Evolutionary conservation across 2,888 invertebrate genomes (phyloP), one percentile per base, ranked within the genome.

Genomic region (Tyria jacobaeae): DNA sequence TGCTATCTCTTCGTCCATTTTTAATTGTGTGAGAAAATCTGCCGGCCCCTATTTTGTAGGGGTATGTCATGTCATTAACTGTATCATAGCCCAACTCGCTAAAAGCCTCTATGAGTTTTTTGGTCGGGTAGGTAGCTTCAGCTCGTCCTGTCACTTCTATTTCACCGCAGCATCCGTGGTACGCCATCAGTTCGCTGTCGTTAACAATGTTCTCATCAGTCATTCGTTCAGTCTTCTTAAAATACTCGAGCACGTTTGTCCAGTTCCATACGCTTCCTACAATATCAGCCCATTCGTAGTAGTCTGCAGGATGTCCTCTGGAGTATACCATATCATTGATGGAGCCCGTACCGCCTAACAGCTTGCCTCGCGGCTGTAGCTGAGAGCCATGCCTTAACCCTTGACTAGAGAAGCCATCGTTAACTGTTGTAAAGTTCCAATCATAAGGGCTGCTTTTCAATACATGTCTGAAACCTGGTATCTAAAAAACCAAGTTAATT

Each of bases 261-360:
- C 92, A 92, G 57, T 70, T 77, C 92, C 92, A 92, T 0, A 77
- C 66, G 0, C 79, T 70, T 0, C 89, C 89, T 2, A 75, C 75
- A 14, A 80, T 61, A 3, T 64, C 47, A 0, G 87, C 89, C 92
- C 92, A 93, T 56, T 89, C 89, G 6, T 89, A 75, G 73, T 89
- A 93, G 75, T 93, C 92, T 0, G 64, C 69, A 14, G 91, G 91
- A 65, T 84, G 86, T 0, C 92, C 92, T 5, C 92, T 79, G 2
- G 91, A 75, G 72, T 92, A 92, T 12, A 92, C 81, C 91, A 92
- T 91, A 76, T 89, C 89, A 63, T 90, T 91, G 60, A 91, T 71
- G 31, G 91, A 89, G 47, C 91, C 91, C 64, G 80, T 86, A 48
- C 92, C 92, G 1, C 92, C 92, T 10, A 93, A 81, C 86, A 91